Percentiles rank a stretch among this genome's conserved stretches.
Conservation (phyloP, 2,797 vertebrate species). For the Sebastes wilsoni region DNA sequence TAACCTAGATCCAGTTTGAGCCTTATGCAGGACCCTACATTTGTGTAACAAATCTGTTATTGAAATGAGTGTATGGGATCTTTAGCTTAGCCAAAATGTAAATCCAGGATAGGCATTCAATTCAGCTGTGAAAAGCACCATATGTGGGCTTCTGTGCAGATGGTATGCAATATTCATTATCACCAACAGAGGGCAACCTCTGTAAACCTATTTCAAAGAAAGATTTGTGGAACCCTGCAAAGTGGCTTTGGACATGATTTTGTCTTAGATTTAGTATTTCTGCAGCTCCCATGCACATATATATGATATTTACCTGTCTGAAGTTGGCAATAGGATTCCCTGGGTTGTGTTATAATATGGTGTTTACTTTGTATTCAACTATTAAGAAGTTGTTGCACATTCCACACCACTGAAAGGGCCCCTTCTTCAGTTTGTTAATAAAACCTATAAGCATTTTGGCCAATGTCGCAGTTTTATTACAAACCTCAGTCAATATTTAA, state of each 20-base stretch:
- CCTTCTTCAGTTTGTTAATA: not conserved
- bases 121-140: not conserved
- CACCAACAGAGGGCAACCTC: constrained; percentile 68
- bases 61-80: not conserved
- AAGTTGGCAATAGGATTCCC: not conserved
- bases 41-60: not conserved
- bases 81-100: not conserved
- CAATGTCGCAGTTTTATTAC: not conserved
- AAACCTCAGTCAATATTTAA: not conserved
- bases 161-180: constrained; percentile 5
- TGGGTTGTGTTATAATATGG: not conserved
- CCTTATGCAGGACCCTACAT: not conserved
- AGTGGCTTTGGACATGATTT: not conserved
- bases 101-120: not conserved
- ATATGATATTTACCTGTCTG: not conserved
- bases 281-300: not conserved
- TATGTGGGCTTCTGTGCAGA: not conserved
- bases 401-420: not conserved
- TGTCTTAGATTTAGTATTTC: not conserved
- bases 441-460: not conserved
- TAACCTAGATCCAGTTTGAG: not conserved
- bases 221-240: not conserved
- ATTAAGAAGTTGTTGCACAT: not conserved
- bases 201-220: constrained; percentile 19
- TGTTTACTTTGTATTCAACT: not conserved